phyloP scores from a whole-genome alignment of 2,888 invertebrate genomes.

The Rhingia rostrata region DNA sequence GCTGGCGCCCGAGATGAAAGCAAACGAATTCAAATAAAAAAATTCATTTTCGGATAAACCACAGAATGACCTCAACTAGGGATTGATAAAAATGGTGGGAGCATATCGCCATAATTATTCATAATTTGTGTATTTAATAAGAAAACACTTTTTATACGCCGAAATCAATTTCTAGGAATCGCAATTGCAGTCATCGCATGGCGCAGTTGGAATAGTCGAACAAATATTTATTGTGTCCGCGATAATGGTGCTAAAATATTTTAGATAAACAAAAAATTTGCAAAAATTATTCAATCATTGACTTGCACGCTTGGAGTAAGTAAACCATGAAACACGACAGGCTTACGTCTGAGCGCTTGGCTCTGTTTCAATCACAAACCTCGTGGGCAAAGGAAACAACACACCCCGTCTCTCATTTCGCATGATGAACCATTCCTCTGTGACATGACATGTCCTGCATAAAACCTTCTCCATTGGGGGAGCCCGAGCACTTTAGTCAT shows the following conservation, averaged over 20 bases:
- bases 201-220: not conserved
- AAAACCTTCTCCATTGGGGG: slow-evolving; percentile 17
- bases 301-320: too few relatives aligned
- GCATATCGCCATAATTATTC: not conserved
- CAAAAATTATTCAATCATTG: too few relatives aligned
- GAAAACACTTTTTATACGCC: not conserved
- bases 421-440: slow-evolving; percentile 12
- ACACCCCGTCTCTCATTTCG: slow-evolving; percentile 3
- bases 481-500: slow-evolving; percentile 49
- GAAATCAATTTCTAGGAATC: slow-evolving; percentile 36
- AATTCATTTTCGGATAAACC: slow-evolving; percentile 56
- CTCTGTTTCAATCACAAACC: slow-evolving; percentile 3
- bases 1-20: slow-evolving; percentile 60
- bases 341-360: not conserved
- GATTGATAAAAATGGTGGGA: slow-evolving; percentile 38
- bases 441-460: not conserved
- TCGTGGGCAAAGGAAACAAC: not conserved
- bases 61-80: slow-evolving; percentile 52
- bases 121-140: slow-evolving; percentile 4
- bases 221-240: too few relatives aligned
- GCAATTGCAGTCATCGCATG: slow-evolving; percentile 19
- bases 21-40: slow-evolving; percentile 45
- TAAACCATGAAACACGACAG: too few relatives aligned
- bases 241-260: too few relatives aligned
- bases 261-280: too few relatives aligned